Evolutionary conservation across 2,888 invertebrate genomes (phyloP).

Genomic region (Sacculina carcini): DNA sequence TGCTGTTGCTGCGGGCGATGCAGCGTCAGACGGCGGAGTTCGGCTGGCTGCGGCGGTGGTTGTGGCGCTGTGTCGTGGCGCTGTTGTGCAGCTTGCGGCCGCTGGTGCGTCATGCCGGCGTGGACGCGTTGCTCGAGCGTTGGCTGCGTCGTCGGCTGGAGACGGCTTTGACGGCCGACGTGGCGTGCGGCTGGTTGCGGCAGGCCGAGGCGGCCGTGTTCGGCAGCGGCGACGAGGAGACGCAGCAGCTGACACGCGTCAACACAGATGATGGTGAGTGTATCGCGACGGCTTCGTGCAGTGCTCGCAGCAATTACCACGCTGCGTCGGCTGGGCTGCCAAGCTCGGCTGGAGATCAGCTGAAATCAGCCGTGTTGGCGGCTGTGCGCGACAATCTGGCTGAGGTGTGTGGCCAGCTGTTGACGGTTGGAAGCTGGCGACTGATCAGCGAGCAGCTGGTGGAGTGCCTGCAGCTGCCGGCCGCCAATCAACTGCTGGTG

Average conservation of each 20-base stretch:
- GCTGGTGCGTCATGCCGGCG: conserved; percentile 22
- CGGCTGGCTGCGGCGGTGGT: too few relatives aligned
- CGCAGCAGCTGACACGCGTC: background rate
- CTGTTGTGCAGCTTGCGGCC: conserved; percentile 26
- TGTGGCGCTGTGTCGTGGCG: too few relatives aligned
- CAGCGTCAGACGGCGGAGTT: too few relatives aligned
- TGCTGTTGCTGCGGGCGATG: conserved; percentile 27
- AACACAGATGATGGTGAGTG: too few relatives aligned
- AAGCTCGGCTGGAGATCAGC: too few relatives aligned
- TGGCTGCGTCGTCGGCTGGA: background rate
- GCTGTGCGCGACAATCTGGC: conserved; percentile 13
- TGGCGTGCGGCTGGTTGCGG: background rate
- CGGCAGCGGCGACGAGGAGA: too few relatives aligned
- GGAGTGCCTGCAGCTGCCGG: conserved; percentile 27
- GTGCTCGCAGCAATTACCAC: background rate
- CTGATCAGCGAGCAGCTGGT: too few relatives aligned
- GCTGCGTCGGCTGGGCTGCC: too few relatives aligned
- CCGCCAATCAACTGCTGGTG: conserved; percentile 34
- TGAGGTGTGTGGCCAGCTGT: conserved; percentile 13
- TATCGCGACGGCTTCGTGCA: background rate
- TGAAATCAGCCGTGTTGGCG: background rate
- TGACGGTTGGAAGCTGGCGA: conserved; percentile 18
- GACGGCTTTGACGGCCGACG: background rate
- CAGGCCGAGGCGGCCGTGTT: background rate
- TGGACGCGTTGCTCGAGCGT: conserved; percentile 20